A percentile compares a stretch with the other conserved stretches of the same genome.
Evolutionary conservation across 2,113 vertebrate species (phyloP).

Genomic region (Protomyctophum bolini): DNA sequence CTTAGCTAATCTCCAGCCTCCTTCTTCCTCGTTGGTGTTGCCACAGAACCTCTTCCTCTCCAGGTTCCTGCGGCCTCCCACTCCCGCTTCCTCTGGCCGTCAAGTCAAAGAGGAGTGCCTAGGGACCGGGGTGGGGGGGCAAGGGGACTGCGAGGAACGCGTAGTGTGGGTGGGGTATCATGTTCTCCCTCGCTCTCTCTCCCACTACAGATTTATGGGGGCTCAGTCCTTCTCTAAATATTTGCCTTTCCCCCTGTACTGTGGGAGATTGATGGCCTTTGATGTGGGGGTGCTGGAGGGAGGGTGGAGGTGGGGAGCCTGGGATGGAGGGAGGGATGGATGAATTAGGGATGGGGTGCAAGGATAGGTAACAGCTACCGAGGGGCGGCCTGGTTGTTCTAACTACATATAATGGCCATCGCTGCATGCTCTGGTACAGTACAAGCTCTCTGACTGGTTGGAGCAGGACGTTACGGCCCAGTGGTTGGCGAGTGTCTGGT

Average conservation of each 20-base stretch:
- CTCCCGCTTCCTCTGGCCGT: slow-evolving; percentile 63
- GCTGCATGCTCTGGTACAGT: neutral
- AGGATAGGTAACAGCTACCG: slow-evolving; percentile 53
- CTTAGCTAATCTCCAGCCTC: slow-evolving; percentile 19
- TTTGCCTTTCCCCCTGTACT: slow-evolving; percentile 83
- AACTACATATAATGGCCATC: neutral
- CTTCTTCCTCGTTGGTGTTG: slow-evolving; percentile 54
- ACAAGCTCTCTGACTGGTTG: neutral
- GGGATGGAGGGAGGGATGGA: slow-evolving; percentile 59
- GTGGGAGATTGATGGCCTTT: slow-evolving; percentile 83
- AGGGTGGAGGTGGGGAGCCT: slow-evolving; percentile 58
- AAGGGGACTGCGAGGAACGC: slow-evolving; percentile 17
- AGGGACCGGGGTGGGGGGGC: slow-evolving; percentile 57
- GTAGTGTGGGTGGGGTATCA: slow-evolving; percentile 65
- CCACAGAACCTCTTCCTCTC: slow-evolving; percentile 69
- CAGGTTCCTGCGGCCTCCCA: slow-evolving; percentile 67
- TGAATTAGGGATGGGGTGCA: slow-evolving; percentile 52
- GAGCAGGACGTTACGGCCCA: too few species aligned
- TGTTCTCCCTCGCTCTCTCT: slow-evolving; percentile 76
- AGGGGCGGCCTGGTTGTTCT: slow-evolving; percentile 19
- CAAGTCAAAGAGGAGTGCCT: slow-evolving; percentile 62
- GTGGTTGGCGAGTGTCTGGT: too few species aligned
- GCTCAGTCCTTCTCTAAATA: slow-evolving; percentile 84
- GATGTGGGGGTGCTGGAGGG: slow-evolving; percentile 63
- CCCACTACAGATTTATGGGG: slow-evolving; percentile 83